A percentile compares a stretch with the other conserved stretches of the same genome.
phyloP scores from a whole-genome alignment of 2,113 vertebrate species.

The Odontophorus gujanensis region DNA sequence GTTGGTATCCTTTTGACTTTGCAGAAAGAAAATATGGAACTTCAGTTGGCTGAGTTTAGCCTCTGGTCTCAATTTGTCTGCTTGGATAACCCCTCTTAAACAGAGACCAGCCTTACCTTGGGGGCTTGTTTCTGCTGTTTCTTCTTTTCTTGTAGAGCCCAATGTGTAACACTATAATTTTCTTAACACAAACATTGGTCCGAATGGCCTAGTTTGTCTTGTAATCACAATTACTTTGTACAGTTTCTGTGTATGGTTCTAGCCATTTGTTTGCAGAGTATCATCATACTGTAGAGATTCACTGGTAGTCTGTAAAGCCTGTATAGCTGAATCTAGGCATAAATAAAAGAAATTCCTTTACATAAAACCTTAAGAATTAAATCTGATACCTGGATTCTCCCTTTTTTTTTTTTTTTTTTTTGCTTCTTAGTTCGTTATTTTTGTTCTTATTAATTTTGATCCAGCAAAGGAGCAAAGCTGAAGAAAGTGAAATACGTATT shows the following conservation, averaged over 20 bases:
- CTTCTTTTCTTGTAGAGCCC: not conserved
- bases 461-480: not conserved
- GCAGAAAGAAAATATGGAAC: fast-evolving
- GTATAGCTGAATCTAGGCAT: not conserved
- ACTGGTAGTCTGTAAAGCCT: not conserved
- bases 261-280: not conserved
- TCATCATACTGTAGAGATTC: not conserved
- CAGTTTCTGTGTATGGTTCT: not conserved
- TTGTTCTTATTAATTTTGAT: not conserved
- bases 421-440: too few species aligned
- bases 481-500: not conserved
- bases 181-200: not conserved
- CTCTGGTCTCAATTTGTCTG: not conserved
- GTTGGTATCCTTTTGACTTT: not conserved
- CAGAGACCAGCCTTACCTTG: not conserved
- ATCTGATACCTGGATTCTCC: not conserved
- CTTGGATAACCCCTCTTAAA: not conserved
- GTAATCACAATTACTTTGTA: not conserved
- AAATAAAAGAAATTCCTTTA: not conserved
- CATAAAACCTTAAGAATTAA: not conserved
- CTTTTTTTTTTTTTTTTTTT: not conserved
- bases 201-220: not conserved
- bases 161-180: not conserved
- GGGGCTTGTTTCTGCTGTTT: not conserved
- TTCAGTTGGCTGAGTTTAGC: not conserved